Evolutionary conservation across 2,888 invertebrate genomes (phyloP), one percentile per base, ranked within the genome.

Genomic region (Sinohyriopsis cumingii): DNA sequence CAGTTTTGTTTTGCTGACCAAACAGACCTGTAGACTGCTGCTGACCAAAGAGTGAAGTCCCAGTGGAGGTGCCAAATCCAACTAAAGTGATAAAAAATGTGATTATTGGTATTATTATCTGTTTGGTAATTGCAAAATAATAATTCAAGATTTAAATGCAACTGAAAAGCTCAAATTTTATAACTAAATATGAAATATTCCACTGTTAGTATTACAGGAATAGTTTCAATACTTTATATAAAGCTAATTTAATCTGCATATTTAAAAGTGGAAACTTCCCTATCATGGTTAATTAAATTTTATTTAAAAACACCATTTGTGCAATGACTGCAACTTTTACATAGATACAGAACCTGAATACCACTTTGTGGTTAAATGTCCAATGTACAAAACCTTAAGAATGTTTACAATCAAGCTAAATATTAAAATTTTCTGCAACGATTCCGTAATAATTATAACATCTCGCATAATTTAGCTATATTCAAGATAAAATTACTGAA

Each of bases 21-120:
- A 82, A 82, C 63, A 81, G 59, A n/a, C 73, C 69, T 25, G 57
- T 64, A n/a, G 60, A 53, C 1, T 65, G 70, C 25, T 28, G 63
- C 63, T 76, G 77, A 55, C 90, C 91, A 83, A 91, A 92, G 62
- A 88, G 80, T 53, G 87, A 76, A 68, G 90, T 90, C 18, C 73
- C 72, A 54, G 73, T 69, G 6, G 81, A 70, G 7, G 81, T 66
- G 25, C 83, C 82, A 73, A 85, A 85, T 19, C 80, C 82, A 70
- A 72, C 74, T 76, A 63, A 15, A 12, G 15, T 15, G 63, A 20
- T 69, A 68, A 56, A 24, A 45, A 59, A 62, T 33, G 19, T 64
- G 5, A 45, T n/a, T 28, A 61, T 61, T 59, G 0, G 3, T 19
- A 22, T 59, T 59, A 59, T 22, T 22, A 59, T 22, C 12, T 15